These are phyloP conservation scores for Chelmon rostratus DNA, from an alignment of 2,797 vertebrate genomes.

Conservation along the genomic window DNA sequence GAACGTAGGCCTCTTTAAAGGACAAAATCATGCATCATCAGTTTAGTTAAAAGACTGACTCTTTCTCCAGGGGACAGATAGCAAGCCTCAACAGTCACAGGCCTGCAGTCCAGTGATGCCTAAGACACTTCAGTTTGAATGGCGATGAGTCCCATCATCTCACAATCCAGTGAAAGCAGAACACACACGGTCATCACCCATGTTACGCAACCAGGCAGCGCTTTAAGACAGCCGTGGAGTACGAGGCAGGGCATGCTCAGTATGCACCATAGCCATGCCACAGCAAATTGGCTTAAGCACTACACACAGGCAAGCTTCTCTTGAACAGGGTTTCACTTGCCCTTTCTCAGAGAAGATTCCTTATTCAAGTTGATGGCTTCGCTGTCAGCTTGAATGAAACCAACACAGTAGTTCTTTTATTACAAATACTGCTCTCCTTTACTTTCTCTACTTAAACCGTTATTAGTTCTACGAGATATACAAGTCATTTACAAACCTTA, in stretches of 20 bases:
- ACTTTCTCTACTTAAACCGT: background rate
- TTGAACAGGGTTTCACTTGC: conserved; percentile 76
- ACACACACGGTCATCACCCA: conserved; percentile 77
- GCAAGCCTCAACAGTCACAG: conserved; percentile 62
- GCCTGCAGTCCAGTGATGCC: conserved; percentile 55
- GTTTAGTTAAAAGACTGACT: conserved; percentile 36
- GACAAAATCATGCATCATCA: conserved; percentile 56
- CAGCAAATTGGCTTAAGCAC: conserved; percentile 85
- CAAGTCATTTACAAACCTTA: accelerated
- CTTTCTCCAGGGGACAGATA: conserved; percentile 52
- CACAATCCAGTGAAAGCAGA: conserved; percentile 73
- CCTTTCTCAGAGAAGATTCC: conserved; percentile 73
- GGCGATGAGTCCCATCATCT: conserved; percentile 73
- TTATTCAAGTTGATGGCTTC: conserved; percentile 70
- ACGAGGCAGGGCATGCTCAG: conserved; percentile 82
- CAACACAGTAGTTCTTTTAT: conserved; percentile 51
- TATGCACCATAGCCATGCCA: conserved; percentile 78
- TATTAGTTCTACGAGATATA: background rate
- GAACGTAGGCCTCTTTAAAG: conserved; percentile 23
- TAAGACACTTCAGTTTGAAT: conserved; percentile 68
- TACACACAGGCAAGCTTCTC: conserved; percentile 76
- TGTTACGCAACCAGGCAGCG: conserved; percentile 83
- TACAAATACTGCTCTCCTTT: conserved; percentile 4
- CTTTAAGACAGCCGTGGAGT: conserved; percentile 77
- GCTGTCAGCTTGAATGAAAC: conserved; percentile 73